These are phyloP conservation scores for Hypomecis atomaria DNA, from an alignment of 2,888 invertebrate genomes.

Conservation along the genomic window DNA sequence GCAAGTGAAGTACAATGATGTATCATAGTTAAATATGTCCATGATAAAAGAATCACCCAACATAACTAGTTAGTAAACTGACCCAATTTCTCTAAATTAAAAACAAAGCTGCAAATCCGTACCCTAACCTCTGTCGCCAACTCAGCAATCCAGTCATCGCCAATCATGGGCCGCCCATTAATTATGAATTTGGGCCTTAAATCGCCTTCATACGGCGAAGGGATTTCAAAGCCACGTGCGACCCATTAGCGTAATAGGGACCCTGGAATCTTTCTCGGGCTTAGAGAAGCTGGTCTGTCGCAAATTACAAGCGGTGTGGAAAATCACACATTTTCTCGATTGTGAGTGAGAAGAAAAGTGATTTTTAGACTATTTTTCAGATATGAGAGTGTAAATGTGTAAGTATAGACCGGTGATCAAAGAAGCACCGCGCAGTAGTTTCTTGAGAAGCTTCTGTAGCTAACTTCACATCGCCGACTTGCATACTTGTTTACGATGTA, in stretches of 20 bases:
- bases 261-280: conserved; percentile 69
- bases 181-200: conserved; percentile 81
- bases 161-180: conserved; percentile 75
- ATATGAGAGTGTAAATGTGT: no score
- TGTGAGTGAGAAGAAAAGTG: no score
- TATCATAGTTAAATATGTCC: no score
- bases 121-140: conserved; percentile 32
- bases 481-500: no score
- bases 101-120: conserved; percentile 22
- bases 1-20: not conserved
- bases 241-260: conserved; percentile 78
- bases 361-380: no score
- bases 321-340: not conserved
- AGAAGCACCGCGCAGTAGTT: no score
- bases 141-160: conserved; percentile 68
- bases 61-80: not conserved
- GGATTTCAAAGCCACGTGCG: conserved; percentile 81
- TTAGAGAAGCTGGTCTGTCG: conserved; percentile 36
- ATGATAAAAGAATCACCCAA: no score
- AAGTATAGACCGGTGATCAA: no score
- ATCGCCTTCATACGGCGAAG: conserved; percentile 79
- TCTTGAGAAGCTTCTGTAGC: no score
- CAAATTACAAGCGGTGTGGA: conserved; percentile 5
- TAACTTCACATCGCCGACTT: no score
- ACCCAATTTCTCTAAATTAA: conserved; percentile 10